A percentile compares a stretch with the other conserved stretches of the same genome.
Conservation (phyloP, 2,113 vertebrate species). For the Mirza zaza region DNA sequence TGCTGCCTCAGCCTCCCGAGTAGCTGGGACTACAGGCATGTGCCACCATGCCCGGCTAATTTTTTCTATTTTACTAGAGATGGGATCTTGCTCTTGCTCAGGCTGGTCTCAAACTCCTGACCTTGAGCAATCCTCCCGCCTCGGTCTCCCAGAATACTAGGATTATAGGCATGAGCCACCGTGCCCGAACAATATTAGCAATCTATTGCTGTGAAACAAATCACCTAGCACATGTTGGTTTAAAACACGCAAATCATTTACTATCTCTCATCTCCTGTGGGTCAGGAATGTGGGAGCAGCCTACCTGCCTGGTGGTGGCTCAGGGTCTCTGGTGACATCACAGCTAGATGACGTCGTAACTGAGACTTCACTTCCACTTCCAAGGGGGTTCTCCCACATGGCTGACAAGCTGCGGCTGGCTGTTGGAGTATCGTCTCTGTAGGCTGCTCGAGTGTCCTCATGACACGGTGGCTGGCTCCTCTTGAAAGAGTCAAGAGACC, state of each 20-base stretch:
- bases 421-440: background rate
- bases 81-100: too few relatives aligned
- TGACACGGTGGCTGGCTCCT: background rate
- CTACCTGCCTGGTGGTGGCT: background rate
- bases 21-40: too few relatives aligned
- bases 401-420: too few relatives aligned
- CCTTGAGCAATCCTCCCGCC: too few relatives aligned
- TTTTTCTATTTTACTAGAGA: too few relatives aligned
- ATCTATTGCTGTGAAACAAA: background rate
- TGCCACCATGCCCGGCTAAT: too few relatives aligned
- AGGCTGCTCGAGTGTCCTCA: background rate
- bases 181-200: background rate
- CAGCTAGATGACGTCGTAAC: background rate
- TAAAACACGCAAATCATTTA: background rate
- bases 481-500: background rate
- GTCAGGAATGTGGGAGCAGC: background rate
- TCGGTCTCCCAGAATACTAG: too few relatives aligned
- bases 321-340: background rate
- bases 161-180: too few relatives aligned
- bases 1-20: too few relatives aligned
- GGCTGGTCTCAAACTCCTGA: too few relatives aligned
- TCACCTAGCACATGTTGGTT: background rate
- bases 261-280: background rate
- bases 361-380: background rate
- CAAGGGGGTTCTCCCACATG: fast-evolving